Percentiles rank a stretch among this genome's conserved stretches.
Evolutionary conservation across 2,113 vertebrate genomes (phyloP).

Genomic region (Chloroceryle aenea): DNA sequence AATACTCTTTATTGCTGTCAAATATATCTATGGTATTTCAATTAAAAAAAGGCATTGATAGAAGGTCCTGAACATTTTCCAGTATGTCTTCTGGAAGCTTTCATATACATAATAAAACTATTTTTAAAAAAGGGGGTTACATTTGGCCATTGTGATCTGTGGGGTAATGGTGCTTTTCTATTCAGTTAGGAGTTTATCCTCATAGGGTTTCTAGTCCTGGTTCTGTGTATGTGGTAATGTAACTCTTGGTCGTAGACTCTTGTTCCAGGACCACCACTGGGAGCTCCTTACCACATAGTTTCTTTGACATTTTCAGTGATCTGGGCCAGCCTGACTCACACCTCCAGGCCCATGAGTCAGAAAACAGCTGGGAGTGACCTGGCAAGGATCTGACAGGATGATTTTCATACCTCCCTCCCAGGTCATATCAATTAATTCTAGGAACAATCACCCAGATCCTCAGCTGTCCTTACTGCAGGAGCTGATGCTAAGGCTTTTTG

Average conservation of each 20-base stretch:
- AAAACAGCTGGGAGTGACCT: not conserved
- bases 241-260: not conserved
- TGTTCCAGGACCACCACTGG: accelerated
- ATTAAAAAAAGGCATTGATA: not conserved
- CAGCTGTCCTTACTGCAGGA: not conserved
- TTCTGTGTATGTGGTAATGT: not conserved
- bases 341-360: not conserved
- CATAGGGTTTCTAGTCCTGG: not conserved
- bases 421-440: not conserved
- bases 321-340: not conserved
- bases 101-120: not conserved
- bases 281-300: not conserved
- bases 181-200: not conserved
- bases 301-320: not conserved
- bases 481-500: not conserved
- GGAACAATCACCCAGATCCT: not conserved
- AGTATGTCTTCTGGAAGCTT: not conserved
- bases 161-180: not conserved
- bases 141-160: not conserved
- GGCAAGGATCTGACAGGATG: not conserved
- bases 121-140: not conserved
- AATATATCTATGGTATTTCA: not conserved
- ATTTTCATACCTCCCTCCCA: not conserved
- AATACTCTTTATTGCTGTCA: not conserved
- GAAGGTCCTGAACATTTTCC: not conserved